phyloP scores from a whole-genome alignment of 2,113 vertebrate species.

The Oriolus oriolus region DNA sequence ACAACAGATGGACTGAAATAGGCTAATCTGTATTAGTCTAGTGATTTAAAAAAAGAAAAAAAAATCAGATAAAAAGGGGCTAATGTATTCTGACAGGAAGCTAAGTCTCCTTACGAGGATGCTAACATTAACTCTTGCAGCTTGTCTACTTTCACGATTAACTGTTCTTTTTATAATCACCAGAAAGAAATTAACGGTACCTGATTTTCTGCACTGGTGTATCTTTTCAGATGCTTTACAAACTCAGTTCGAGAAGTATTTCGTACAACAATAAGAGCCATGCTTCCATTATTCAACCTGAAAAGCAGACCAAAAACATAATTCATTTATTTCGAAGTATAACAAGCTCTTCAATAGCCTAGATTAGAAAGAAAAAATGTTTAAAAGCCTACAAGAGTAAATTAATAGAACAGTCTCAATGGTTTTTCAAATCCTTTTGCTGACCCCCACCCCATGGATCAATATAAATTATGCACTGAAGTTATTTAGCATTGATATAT shows the following conservation, averaged over 20 bases:
- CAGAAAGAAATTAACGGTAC: slow-evolving; percentile 48
- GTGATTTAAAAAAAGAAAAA: slow-evolving; percentile 63
- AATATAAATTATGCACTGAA: not conserved
- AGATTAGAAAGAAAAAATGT: not conserved
- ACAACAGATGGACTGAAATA: slow-evolving; percentile 65
- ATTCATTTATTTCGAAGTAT: not conserved
- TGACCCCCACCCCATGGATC: rapidly evolving
- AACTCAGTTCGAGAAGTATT: slow-evolving; percentile 90
- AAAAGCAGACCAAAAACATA: slow-evolving; percentile 39
- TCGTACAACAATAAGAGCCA: slow-evolving; percentile 81
- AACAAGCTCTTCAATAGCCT: not conserved
- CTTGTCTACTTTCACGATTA: slow-evolving; percentile 19
- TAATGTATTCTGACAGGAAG: slow-evolving; percentile 74
- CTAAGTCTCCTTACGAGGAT: slow-evolving; percentile 70
- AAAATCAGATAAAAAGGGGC: slow-evolving; percentile 62
- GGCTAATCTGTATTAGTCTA: slow-evolving; percentile 77
- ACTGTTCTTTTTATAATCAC: slow-evolving; percentile 38
- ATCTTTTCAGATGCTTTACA: slow-evolving; percentile 93
- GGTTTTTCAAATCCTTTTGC: not conserved
- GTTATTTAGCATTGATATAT: not conserved
- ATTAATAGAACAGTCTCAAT: not conserved
- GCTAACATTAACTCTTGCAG: slow-evolving; percentile 58
- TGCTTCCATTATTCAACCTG: slow-evolving; percentile 90
- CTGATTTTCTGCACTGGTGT: slow-evolving; percentile 76
- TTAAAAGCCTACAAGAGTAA: not conserved